Base-by-base conservation (phyloP, 2,797 vertebrate genomes). In the Lutjanus campechanus region DNA sequence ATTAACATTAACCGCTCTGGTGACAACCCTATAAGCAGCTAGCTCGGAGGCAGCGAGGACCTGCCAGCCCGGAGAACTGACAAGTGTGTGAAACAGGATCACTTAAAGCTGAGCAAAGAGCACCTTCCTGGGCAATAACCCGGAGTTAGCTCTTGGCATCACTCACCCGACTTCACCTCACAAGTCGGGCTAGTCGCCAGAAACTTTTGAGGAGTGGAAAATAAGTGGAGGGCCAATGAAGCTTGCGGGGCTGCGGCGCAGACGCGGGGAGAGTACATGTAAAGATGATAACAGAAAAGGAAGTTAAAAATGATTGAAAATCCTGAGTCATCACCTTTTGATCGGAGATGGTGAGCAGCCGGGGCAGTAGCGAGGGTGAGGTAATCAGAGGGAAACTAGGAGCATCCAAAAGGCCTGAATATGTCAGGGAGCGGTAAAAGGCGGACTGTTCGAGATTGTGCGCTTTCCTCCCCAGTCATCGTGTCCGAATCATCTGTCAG, bases 61-160 rank as follows among this genome's bases (percentile, higher is more conserved):
- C 90, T 90, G 90, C 89, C 91, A 89, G 81, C 88, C 89, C 43
- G 20, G 44, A 63, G 79, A 85, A 89, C 86, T 94, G 94, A 95
- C 93, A 93, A 92, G 76, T 92, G 93, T 95, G 94, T 92, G 89
- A 95, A 94, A 95, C 92, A 92, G 90, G 94, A 95, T 95, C 91
- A 93, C 83, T 86, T 81, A 87, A 91, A 94, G 89, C 92, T 88
- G 76, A 62, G 82, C 85, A 79, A 71, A 66, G 25, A 90, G 89
- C 89, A 86, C 79, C 84, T 91, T 91, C 86, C 83, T 22, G 82
- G 83, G 87, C 82, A 87, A 86, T 83, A 90, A 89, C 89, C 87
- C 81, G 7, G 54, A 85, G 79, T 79, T 82, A 60, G 86, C 86
- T 74, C 61, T 76, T 55, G 29, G 77, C 83, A 25, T 87, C 85